Conservation (phyloP, 2,113 vertebrate genomes). For the Eudorcas thomsonii region DNA sequence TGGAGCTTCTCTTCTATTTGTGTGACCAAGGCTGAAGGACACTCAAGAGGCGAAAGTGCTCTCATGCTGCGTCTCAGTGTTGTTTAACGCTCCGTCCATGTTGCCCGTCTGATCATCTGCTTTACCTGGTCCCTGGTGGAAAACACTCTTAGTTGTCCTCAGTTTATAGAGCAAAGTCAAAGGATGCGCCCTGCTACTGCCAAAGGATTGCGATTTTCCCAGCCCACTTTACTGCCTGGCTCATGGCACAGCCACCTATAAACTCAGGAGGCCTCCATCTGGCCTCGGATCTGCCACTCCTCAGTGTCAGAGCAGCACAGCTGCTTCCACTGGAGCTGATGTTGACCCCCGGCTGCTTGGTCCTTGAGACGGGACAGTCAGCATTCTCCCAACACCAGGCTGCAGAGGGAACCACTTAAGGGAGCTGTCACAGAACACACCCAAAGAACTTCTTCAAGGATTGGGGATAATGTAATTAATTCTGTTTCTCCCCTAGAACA, state of each 20-base stretch:
- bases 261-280: neutral
- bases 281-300: neutral
- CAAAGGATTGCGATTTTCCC: neutral
- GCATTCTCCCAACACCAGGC: neutral
- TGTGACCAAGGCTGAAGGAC: neutral
- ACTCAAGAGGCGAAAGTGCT: neutral
- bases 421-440: neutral
- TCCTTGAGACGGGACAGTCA: neutral
- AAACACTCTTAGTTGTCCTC: neutral
- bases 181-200: accelerated
- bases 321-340: neutral
- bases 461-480: neutral
- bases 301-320: neutral
- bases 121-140: neutral
- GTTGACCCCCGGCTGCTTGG: neutral
- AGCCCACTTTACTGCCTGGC: neutral
- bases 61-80: neutral
- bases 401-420: neutral
- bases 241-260: neutral
- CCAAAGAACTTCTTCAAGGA: neutral
- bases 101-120: neutral
- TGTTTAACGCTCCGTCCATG: neutral
- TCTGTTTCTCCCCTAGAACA: neutral
- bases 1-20: neutral
- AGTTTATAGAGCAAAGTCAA: neutral